A percentile compares a stretch with the other conserved stretches of the same genome.
Conservation (phyloP, 2,113 vertebrate genomes). For the Anarrhichthys ocellatus region DNA sequence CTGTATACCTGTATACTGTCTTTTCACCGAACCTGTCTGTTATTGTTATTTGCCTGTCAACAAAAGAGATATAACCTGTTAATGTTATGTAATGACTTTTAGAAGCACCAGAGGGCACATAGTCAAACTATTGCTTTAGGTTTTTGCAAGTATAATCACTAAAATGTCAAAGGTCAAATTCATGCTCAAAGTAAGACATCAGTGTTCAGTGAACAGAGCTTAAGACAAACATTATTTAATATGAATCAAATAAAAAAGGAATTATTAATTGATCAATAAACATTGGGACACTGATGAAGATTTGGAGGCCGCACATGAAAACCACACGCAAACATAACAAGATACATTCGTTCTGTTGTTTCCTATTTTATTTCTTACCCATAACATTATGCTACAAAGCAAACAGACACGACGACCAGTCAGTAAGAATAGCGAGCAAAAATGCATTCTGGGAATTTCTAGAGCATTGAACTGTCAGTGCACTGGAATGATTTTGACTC, state of each 20-base stretch:
- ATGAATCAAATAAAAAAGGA: neutral
- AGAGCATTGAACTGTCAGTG: conserved; percentile 4
- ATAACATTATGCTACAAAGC: neutral
- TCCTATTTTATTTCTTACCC: neutral
- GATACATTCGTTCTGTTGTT: neutral
- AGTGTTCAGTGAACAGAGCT: neutral
- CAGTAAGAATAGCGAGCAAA: neutral
- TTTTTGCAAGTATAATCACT: neutral
- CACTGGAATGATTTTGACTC: neutral
- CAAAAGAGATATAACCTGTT: neutral
- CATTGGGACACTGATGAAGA: neutral
- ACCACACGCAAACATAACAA: neutral
- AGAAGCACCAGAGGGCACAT: neutral
- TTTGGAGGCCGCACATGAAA: neutral
- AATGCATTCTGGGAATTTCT: conserved; percentile 2
- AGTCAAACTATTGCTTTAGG: neutral
- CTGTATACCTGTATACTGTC: neutral
- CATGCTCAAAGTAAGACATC: neutral
- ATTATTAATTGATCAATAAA: neutral
- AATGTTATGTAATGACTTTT: neutral
- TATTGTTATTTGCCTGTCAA: too few relatives aligned
- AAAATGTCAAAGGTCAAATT: neutral
- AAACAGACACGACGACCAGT: neutral
- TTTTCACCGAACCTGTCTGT: conserved; percentile 1
- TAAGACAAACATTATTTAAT: neutral